These are phyloP conservation scores for Nemurella pictetii DNA, from an alignment of 2,888 invertebrate species.

Conservation along the genomic window DNA sequence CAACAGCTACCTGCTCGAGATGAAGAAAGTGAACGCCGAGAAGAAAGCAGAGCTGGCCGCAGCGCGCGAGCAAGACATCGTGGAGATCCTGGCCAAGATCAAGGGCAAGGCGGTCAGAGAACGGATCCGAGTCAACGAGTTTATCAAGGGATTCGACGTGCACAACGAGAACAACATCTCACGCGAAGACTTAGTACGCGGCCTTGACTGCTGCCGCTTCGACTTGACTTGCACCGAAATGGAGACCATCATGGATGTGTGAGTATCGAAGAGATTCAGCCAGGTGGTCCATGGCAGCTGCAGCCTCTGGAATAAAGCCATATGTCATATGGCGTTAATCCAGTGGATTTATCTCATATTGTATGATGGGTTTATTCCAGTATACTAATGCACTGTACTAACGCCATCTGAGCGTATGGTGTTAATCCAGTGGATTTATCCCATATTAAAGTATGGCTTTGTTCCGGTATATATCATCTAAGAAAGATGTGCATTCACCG, in stretches of 20 bases:
- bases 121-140: slow-evolving; percentile 66
- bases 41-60: slow-evolving; percentile 45
- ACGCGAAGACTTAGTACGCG: slow-evolving; percentile 70
- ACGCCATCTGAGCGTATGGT: too few species aligned
- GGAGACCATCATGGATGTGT: slow-evolving; percentile 73
- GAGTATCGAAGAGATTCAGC: too few species aligned
- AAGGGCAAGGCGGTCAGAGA: slow-evolving; percentile 69
- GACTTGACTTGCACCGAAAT: slow-evolving; percentile 68
- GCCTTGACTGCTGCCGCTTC: slow-evolving; percentile 67
- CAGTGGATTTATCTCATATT: too few species aligned
- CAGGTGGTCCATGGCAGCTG: too few species aligned
- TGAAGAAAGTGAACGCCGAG: slow-evolving; percentile 51
- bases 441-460: too few species aligned
- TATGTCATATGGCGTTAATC: too few species aligned
- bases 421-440: too few species aligned
- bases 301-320: too few species aligned
- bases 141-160: slow-evolving; percentile 67
- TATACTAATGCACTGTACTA: too few species aligned
- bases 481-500: too few species aligned
- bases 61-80: slow-evolving; percentile 64
- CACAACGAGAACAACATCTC: slow-evolving; percentile 65
- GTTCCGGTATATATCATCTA: too few species aligned
- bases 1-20: slow-evolving; percentile 50
- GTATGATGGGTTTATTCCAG: too few species aligned
- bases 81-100: slow-evolving; percentile 71